These are phyloP conservation scores for Megalops atlanticus DNA, from an alignment of 2,113 vertebrate genomes.

Conservation along the genomic window DNA sequence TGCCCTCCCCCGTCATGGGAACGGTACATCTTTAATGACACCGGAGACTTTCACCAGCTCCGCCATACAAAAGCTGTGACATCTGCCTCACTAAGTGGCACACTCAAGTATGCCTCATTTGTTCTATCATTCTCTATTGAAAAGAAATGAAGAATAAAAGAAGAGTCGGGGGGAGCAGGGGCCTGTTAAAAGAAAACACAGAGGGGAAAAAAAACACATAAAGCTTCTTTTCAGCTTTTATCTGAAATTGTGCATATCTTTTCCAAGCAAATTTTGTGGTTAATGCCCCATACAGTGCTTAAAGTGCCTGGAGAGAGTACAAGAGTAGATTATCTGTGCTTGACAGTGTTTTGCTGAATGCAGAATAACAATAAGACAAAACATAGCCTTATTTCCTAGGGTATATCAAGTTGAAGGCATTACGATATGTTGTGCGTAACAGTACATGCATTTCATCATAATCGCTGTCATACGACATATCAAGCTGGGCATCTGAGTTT, in stretches of 20 bases:
- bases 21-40: slow-evolving; percentile 77
- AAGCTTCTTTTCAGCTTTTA: slow-evolving; percentile 54
- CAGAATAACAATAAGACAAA: not conserved
- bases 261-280: slow-evolving; percentile 20
- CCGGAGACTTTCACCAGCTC: slow-evolving; percentile 60
- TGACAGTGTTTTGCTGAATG: not conserved
- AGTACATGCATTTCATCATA: not conserved
- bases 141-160: slow-evolving; percentile 72
- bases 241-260: slow-evolving; percentile 3
- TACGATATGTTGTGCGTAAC: not conserved
- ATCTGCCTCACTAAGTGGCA: slow-evolving; percentile 71
- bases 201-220: slow-evolving; percentile 63
- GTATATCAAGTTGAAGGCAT: slow-evolving; percentile 3
- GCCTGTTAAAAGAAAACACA: slow-evolving; percentile 48
- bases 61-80: slow-evolving; percentile 73
- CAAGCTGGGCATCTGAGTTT: too few species aligned
- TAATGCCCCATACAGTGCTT: slow-evolving; percentile 11
- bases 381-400: not conserved
- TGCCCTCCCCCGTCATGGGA: slow-evolving; percentile 70
- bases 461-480: not conserved
- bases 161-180: slow-evolving; percentile 49
- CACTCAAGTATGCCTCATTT: slow-evolving; percentile 67
- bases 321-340: not conserved
- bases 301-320: not conserved
- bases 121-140: slow-evolving; percentile 64